Evolutionary conservation across 2,113 vertebrate species (phyloP).

Genomic region (Chloropsis cyanopogon): DNA sequence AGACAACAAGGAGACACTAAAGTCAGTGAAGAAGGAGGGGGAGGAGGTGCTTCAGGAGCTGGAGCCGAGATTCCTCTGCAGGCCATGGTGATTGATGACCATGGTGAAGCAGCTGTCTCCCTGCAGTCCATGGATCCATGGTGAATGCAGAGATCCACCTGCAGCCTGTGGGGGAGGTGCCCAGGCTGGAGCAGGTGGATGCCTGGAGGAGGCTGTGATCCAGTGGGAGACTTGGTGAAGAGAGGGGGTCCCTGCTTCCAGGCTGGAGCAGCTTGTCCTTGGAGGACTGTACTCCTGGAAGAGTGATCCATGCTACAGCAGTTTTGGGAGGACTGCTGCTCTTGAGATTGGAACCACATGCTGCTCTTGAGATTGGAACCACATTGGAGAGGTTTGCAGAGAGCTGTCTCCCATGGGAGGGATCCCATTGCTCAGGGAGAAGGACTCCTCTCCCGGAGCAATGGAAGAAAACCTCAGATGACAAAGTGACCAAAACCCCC

Average conservation of each 20-base stretch:
- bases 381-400: rapidly evolving
- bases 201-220: background rate
- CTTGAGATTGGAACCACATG: rapidly evolving
- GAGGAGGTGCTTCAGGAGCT: rapidly evolving
- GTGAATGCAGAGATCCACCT: background rate
- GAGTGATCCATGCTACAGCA: background rate
- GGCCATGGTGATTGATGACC: rapidly evolving
- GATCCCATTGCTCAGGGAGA: no score
- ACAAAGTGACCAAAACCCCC: background rate
- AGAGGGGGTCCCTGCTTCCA: background rate
- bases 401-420: background rate
- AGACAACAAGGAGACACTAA: background rate
- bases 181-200: rapidly evolving
- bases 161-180: rapidly evolving
- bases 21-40: background rate
- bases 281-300: background rate
- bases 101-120: background rate
- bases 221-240: rapidly evolving
- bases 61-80: background rate
- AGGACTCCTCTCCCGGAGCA: background rate
- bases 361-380: background rate
- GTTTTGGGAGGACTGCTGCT: background rate
- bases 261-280: background rate
- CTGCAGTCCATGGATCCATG: rapidly evolving
- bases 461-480: background rate